phyloP scores from a whole-genome alignment of 1,140 invertebrate genomes.

The Ctenoplectra terminalis region DNA sequence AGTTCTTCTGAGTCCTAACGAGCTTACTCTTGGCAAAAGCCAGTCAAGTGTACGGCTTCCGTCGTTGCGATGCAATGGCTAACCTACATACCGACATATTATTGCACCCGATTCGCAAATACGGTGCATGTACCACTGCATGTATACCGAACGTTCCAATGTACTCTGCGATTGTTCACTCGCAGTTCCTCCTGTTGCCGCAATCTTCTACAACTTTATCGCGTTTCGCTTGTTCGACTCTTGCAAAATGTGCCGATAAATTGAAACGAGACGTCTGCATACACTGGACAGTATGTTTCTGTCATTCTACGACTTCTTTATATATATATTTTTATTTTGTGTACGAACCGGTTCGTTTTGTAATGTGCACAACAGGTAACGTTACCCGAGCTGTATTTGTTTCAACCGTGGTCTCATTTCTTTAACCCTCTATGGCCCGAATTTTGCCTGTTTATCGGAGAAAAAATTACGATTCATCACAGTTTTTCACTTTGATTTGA shows the following conservation, averaged over 20 bases:
- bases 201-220: not conserved
- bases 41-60: constrained; percentile 68
- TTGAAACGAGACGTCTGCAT: not conserved
- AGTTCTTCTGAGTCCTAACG: constrained; percentile 70
- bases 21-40: constrained; percentile 68
- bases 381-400: too few species aligned
- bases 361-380: too few species aligned
- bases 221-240: not conserved
- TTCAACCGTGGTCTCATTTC: too few species aligned
- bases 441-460: too few species aligned
- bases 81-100: constrained; percentile 69
- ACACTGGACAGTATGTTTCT: not conserved
- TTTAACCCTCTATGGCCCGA: too few species aligned
- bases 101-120: constrained; percentile 34
- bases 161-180: not conserved
- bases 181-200: constrained; percentile 1
- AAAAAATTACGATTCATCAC: too few species aligned
- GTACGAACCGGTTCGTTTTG: too few species aligned
- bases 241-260: not conserved
- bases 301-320: not conserved
- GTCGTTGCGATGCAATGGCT: constrained; percentile 60
- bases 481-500: too few species aligned
- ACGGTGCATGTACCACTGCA: not conserved
- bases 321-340: too few species aligned
- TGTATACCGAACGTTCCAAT: not conserved